Conservation (phyloP, 2,797 vertebrate genomes). For the Apodemus agrarius region DNA sequence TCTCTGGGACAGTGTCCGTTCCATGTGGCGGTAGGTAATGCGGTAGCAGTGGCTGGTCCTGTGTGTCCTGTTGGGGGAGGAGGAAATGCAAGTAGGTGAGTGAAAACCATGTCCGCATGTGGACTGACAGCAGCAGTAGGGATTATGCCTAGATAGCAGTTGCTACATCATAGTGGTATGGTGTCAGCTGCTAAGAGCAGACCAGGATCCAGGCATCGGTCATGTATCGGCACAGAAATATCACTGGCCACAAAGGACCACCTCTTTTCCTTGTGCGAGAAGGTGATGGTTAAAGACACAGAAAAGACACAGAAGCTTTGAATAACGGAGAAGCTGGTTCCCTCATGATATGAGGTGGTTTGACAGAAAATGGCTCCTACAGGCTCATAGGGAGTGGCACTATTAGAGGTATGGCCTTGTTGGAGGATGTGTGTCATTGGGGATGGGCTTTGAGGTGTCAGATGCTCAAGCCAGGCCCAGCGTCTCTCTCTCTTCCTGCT, state of each 20-base stretch:
- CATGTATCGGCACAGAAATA: fast-evolving
- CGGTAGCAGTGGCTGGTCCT: conserved; percentile 95
- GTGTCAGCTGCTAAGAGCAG: fast-evolving
- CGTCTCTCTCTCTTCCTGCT: neutral
- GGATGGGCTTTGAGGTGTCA: neutral
- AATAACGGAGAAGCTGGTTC: neutral
- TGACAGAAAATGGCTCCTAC: neutral
- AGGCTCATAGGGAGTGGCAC: neutral
- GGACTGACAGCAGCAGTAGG: no score
- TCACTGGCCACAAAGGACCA: neutral
- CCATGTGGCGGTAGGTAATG: conserved; percentile 95
- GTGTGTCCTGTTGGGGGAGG: conserved; percentile 87
- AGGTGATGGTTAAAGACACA: neutral
- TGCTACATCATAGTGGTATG: neutral
- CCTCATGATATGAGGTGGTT: neutral
- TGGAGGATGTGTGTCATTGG: neutral
- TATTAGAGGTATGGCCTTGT: neutral
- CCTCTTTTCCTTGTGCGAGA: neutral
- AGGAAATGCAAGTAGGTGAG: neutral
- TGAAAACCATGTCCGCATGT: fast-evolving
- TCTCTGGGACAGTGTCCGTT: conserved; percentile 92
- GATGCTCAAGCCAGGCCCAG: neutral
- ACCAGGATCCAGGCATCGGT: fast-evolving
- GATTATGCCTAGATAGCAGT: neutral
- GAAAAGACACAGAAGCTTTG: neutral